These are phyloP conservation scores for Coptodon bakossiorum DNA, from an alignment of 2,113 vertebrate species.

Conservation along the genomic window DNA sequence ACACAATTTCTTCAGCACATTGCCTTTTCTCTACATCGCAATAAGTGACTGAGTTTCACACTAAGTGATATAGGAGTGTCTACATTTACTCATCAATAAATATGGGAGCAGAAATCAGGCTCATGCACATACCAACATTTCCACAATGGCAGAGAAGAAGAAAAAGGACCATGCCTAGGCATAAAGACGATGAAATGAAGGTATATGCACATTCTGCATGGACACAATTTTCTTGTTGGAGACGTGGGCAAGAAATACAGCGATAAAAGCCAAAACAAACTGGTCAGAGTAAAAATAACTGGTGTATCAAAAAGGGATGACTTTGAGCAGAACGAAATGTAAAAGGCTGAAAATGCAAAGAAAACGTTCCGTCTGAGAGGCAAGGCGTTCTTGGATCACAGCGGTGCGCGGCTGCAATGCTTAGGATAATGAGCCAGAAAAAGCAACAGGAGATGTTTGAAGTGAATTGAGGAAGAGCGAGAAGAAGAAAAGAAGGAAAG, in stretches of 20 bases:
- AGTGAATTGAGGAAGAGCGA: background rate
- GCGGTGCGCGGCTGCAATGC: background rate
- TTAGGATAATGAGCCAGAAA: conserved; percentile 37
- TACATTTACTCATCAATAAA: background rate
- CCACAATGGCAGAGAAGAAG: background rate
- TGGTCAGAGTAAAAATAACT: background rate
- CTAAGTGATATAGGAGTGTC: background rate
- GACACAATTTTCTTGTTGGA: background rate
- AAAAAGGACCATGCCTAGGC: background rate
- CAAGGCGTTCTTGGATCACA: background rate
- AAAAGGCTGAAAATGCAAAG: background rate
- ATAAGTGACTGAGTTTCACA: background rate
- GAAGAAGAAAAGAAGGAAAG: background rate
- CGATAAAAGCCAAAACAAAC: background rate
- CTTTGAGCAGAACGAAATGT: background rate
- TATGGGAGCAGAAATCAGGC: background rate
- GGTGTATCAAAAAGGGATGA: background rate
- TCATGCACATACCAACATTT: background rate
- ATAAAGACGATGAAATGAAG: background rate
- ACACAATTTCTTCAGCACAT: background rate
- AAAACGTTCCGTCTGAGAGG: background rate
- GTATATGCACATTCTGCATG: background rate
- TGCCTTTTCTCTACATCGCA: background rate
- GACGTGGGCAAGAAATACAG: background rate
- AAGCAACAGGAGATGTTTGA: conserved; percentile 7